A percentile compares a stretch with the other conserved stretches of the same genome.
These are phyloP conservation scores for Ispidina picta DNA, from an alignment of 2,797 vertebrate species.

Conservation along the genomic window DNA sequence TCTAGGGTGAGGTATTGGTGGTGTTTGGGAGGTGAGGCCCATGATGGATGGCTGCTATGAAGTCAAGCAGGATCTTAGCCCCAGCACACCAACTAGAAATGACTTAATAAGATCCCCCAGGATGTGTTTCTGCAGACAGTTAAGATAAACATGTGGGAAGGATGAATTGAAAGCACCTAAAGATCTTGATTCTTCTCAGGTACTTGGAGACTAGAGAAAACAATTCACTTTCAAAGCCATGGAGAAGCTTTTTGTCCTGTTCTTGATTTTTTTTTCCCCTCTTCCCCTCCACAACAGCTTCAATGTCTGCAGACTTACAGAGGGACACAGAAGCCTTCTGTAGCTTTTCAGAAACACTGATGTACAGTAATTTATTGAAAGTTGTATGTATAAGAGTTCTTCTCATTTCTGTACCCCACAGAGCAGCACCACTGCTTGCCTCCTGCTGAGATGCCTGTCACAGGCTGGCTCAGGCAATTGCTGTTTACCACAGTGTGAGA, in stretches of 20 bases:
- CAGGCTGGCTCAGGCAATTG: not conserved
- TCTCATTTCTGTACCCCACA: not conserved
- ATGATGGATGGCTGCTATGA: not conserved
- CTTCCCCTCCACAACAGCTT: not conserved
- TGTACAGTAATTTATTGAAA: not conserved
- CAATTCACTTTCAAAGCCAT: not conserved
- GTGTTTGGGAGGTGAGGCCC: accelerated
- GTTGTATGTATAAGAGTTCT: not conserved
- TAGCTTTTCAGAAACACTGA: not conserved
- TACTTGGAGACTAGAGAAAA: not conserved
- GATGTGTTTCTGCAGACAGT: not conserved
- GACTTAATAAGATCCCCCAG: not conserved
- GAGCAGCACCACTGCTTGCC: not conserved
- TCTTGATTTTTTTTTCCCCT: not conserved
- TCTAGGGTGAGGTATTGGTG: not conserved
- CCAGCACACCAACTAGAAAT: not conserved
- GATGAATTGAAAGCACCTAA: not conserved
- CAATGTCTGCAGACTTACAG: not conserved
- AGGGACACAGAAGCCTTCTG: not conserved
- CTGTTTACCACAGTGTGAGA: not conserved
- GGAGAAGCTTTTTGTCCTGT: not conserved
- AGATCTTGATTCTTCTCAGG: not conserved
- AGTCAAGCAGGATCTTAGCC: not conserved
- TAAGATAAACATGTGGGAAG: not conserved
- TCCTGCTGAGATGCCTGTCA: not conserved